Conservation (phyloP, 2,888 invertebrate genomes). For the Tinea trinotella region DNA sequence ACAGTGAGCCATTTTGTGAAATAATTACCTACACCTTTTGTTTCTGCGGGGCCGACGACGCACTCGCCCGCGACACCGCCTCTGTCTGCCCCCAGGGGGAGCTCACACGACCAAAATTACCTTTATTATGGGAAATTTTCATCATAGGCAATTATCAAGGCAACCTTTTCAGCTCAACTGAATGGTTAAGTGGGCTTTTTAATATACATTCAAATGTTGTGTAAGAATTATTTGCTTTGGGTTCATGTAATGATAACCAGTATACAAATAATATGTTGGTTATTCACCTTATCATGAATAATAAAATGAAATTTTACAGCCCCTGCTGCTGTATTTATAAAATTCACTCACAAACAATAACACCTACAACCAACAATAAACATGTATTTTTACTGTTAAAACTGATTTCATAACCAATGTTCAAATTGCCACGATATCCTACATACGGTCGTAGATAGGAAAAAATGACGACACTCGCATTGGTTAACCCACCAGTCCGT, state of each 20-base stretch:
- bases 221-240: background rate
- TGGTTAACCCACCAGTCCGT: no score
- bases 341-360: no score
- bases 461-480: no score
- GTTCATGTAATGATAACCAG: background rate
- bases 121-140: constrained; percentile 16
- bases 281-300: background rate
- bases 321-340: no score
- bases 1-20: constrained; percentile 30
- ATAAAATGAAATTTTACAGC: background rate
- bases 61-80: constrained; percentile 7
- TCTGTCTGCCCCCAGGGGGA: constrained; percentile 9
- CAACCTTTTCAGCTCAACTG: background rate
- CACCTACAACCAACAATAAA: no score
- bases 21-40: constrained; percentile 43
- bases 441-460: no score
- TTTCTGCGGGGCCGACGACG: background rate
- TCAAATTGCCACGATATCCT: no score
- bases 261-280: background rate
- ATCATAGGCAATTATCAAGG: constrained; percentile 11
- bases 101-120: constrained; percentile 15
- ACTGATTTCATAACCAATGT: no score
- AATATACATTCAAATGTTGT: background rate
- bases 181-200: background rate
- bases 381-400: no score